Base-by-base conservation (phyloP, 2,888 invertebrate species). In the Campoplex capitator region DNA sequence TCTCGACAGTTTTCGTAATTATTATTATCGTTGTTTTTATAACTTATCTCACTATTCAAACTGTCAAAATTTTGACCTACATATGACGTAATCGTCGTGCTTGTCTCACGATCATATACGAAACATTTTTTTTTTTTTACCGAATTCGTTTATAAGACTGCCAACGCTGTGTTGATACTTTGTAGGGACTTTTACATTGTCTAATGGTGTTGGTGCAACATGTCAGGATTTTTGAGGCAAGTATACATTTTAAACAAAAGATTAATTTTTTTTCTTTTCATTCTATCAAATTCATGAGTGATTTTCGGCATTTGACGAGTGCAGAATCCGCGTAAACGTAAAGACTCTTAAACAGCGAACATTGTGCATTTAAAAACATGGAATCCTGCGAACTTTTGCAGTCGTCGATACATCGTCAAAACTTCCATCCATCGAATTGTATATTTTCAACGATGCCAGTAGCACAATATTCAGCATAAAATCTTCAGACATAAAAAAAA, bases 221-320 rank as follows among this genome's bases (percentile, higher is more conserved):
- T 87, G 87, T 84, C 87, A 42, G 78, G 82, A 4, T 87, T 87
- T 84, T 23, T 87, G 82, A 87, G 87, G 87, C 84, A 87, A 87
- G 87, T 82, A 62, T 9, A 38, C 48, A 6, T 48, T 51, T 35
- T 23, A 23, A 23, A 23, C 23, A 23, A 54, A 51, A 4, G 16
- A 51, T 13, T 48, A 13, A 48, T n/a, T 18, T 4, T 11, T 11
- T 45, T 18, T 51, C 16, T 51, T 51, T n/a, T 18, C 4, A n/a
- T n/a, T 18, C 0, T 18, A 51, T 18, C 4, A 51, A 51, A 4
- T 4, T 51, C 16, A 16, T 1, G 16, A 16, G 51, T 51, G 51
- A 18, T 16, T 51, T 51, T 16, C 3, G 13, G 48, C 48, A 16
- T 48, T 16, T 38, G 38, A 9, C 42, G 7, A 13, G 13, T 48